Evolutionary conservation across 64 coral and sea anemone genomes (phyloP).

Genomic region (Porites australiensis): DNA sequence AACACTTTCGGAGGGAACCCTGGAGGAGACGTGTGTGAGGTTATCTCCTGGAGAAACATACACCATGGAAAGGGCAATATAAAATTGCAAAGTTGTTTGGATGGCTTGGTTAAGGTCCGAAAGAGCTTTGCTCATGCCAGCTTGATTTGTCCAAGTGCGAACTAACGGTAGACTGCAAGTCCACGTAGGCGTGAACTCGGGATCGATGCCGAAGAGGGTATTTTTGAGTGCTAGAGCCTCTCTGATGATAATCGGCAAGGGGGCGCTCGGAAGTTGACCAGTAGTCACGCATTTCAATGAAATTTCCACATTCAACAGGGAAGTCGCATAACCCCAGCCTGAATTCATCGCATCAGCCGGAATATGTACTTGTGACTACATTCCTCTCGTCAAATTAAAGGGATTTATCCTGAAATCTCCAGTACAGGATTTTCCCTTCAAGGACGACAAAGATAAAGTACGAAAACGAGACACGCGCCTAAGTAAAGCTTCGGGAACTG

Average conservation of each 20-base stretch:
- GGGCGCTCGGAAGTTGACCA: conserved; percentile 19
- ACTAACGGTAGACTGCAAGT: conserved; percentile 23
- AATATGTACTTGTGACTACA: neutral
- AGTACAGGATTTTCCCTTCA: conserved; percentile 42
- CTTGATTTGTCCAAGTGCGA: conserved; percentile 53
- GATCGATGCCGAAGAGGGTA: neutral
- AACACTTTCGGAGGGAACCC: neutral
- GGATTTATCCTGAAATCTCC: conserved; percentile 42
- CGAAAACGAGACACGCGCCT: no score
- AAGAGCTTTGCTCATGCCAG: conserved; percentile 32
- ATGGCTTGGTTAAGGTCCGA: conserved; percentile 28
- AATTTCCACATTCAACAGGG: neutral
- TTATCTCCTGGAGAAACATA: conserved; percentile 50
- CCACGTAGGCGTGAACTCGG: conserved; percentile 38
- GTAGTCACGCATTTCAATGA: conserved; percentile 34
- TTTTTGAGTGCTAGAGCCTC: conserved; percentile 17
- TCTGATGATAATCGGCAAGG: conserved; percentile 45
- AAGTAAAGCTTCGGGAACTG: no score
- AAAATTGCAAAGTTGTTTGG: neutral
- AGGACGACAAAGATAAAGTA: no score
- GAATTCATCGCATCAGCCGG: conserved; percentile 35
- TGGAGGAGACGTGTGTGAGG: neutral
- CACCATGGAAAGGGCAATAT: conserved; percentile 9
- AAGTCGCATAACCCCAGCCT: conserved; percentile 43
- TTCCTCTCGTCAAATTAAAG: conserved; percentile 1